Conservation (phyloP, 2,797 vertebrate species). For the Numenius phaeopus region DNA sequence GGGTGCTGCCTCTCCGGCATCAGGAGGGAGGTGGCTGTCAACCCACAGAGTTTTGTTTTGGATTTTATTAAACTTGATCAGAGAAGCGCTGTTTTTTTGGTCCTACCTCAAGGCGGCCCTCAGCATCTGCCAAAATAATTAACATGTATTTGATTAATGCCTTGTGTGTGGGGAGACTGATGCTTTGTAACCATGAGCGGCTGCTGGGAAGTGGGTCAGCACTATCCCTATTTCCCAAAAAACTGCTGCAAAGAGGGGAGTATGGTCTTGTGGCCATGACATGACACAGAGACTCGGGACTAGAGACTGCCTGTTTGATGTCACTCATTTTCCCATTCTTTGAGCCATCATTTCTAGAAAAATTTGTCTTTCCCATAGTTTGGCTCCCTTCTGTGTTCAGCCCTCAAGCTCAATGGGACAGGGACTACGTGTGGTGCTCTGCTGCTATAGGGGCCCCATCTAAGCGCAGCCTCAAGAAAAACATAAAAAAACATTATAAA, state of each 20-base stretch:
- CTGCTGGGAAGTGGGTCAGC: background rate
- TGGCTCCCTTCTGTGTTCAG: background rate
- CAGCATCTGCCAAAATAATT: conserved; percentile 39
- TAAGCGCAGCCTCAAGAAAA: background rate
- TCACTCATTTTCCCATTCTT: background rate
- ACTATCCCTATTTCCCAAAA: background rate
- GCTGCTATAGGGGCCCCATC: no score
- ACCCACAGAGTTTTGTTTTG: background rate
- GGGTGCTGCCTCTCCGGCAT: background rate
- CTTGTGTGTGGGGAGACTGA: background rate
- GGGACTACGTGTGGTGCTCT: background rate
- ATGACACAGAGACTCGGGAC: background rate
- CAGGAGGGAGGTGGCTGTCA: conserved; percentile 19
- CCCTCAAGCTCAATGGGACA: background rate
- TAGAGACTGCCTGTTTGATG: background rate
- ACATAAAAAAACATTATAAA: background rate
- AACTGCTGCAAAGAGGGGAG: background rate
- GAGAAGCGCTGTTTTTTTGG: background rate
- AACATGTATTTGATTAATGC: background rate
- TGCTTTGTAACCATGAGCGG: background rate
- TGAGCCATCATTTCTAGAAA: background rate
- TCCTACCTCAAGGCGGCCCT: background rate
- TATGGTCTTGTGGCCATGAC: background rate
- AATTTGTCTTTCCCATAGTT: background rate
- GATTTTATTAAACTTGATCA: conserved; percentile 22